phyloP scores from a whole-genome alignment of 2,113 vertebrate species.

The Callipepla californica region DNA sequence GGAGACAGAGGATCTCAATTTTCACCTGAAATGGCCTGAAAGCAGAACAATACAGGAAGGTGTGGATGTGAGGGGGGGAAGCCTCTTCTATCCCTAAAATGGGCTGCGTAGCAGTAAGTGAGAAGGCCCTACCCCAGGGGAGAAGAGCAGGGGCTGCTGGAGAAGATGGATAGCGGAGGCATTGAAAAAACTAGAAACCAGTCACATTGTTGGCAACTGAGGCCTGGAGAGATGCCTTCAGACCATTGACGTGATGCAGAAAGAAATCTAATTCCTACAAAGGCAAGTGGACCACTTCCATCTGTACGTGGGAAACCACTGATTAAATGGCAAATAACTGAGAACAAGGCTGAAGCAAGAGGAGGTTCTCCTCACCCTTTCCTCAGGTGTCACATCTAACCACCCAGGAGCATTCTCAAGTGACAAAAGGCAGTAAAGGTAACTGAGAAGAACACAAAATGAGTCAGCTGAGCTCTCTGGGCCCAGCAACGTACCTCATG shows the following conservation, averaged over 20 bases:
- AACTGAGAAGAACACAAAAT: background rate
- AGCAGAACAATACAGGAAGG: background rate
- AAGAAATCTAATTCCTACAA: background rate
- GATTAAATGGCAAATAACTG: background rate
- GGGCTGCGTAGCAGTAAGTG: background rate
- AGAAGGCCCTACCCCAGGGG: background rate
- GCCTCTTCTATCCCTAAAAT: background rate
- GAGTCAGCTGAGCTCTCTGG: background rate
- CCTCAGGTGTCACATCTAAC: background rate
- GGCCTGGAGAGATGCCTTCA: background rate
- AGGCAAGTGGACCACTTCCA: background rate
- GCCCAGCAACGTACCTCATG: background rate
- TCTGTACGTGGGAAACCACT: background rate
- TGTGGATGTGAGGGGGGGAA: no score
- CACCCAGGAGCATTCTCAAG: background rate
- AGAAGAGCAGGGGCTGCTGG: background rate
- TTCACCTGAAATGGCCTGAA: background rate
- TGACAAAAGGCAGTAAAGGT: background rate
- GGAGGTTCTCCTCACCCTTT: background rate
- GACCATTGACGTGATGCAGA: background rate
- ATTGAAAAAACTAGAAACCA: background rate
- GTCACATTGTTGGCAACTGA: background rate
- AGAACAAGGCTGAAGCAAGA: background rate
- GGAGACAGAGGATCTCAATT: background rate
- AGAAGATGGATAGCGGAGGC: background rate